Conservation (phyloP, 2,113 vertebrate species). For the Phocoena sinus region DNA sequence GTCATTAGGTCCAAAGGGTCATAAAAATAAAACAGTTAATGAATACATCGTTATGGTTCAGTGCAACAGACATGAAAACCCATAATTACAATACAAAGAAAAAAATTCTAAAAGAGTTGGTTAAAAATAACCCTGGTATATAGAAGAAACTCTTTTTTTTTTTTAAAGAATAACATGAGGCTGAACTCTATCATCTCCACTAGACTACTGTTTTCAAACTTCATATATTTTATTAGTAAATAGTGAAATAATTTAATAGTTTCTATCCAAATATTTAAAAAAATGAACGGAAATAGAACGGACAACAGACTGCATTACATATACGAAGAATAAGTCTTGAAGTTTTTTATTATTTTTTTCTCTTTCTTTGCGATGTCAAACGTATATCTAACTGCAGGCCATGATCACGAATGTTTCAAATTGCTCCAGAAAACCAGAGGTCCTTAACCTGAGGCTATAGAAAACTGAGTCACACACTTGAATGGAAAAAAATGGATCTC, state of each 20-base stretch:
- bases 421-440: not conserved
- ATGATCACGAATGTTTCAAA: not conserved
- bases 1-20: conserved; percentile 10
- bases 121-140: not conserved
- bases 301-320: not conserved
- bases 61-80: not conserved
- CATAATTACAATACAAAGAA: not conserved
- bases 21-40: not conserved
- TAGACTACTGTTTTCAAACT: not conserved
- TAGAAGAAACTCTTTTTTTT: not conserved
- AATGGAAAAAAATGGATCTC: not conserved
- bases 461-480: not conserved
- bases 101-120: not conserved
- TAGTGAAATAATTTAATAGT: not conserved
- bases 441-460: not conserved
- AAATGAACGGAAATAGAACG: not conserved
- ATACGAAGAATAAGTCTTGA: not conserved
- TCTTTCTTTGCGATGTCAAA: not conserved
- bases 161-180: not conserved
- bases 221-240: not conserved
- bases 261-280: not conserved
- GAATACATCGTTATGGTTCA: not conserved
- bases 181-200: not conserved
- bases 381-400: not conserved
- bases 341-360: not conserved